phyloP scores from a whole-genome alignment of 2,888 invertebrate genomes.

The Mythimna pallens region DNA sequence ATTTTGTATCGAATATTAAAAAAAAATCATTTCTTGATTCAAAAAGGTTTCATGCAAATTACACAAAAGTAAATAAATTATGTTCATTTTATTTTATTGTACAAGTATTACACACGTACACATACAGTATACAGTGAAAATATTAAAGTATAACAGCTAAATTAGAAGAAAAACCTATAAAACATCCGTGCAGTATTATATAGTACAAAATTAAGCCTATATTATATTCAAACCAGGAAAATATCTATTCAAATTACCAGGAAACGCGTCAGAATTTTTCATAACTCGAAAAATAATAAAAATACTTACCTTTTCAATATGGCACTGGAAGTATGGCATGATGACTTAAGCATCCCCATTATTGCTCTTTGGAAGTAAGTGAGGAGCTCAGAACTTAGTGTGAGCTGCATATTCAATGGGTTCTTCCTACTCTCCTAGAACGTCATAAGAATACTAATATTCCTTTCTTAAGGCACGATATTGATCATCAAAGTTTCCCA shows the following conservation, averaged over 20 bases:
- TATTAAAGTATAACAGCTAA: not conserved
- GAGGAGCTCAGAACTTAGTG: slow-evolving; percentile 60
- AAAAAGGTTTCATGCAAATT: no score
- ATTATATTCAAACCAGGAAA: not conserved
- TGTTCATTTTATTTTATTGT: not conserved
- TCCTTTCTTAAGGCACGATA: slow-evolving; percentile 39
- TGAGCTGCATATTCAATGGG: slow-evolving; percentile 65
- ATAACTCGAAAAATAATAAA: slow-evolving; percentile 23
- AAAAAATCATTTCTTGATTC: not conserved
- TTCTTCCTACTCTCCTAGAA: slow-evolving; percentile 23
- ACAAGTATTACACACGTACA: no score
- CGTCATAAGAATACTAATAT: slow-evolving; percentile 60
- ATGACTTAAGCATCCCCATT: slow-evolving; percentile 59
- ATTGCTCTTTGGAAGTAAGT: slow-evolving; percentile 52
- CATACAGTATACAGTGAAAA: no score
- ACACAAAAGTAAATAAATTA: no score
- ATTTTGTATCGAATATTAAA: not conserved
- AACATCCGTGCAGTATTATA: not conserved
- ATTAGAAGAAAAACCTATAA: not conserved
- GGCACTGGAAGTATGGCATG: slow-evolving; percentile 25
- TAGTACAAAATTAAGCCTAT: not conserved
- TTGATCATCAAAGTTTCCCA: slow-evolving; percentile 35
- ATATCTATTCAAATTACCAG: not conserved
- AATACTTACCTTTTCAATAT: slow-evolving; percentile 49
- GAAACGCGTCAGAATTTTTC: slow-evolving; percentile 7